Conservation (phyloP, 2,888 invertebrate species). For the Tetramorium bicarinatum region DNA sequence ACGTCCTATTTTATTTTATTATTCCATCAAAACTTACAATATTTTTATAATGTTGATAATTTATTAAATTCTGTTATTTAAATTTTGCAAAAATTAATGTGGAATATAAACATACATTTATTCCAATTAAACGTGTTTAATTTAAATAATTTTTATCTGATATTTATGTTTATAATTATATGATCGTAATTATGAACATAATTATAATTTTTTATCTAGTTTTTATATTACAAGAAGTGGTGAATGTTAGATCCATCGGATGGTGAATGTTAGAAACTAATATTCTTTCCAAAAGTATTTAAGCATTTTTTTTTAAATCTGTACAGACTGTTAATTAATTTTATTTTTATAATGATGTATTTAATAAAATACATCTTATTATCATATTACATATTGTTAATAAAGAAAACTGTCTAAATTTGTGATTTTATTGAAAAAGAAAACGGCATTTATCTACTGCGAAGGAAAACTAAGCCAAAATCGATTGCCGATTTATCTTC, state of each 20-base stretch:
- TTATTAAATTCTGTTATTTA: neutral
- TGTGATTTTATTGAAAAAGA: no score
- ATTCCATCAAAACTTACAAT: neutral
- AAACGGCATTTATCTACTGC: neutral
- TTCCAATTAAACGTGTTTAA: neutral
- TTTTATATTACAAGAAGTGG: neutral
- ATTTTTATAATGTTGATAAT: neutral
- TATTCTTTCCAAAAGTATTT: neutral
- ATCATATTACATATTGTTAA: no score
- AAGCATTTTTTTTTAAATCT: neutral
- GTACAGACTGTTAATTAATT: neutral
- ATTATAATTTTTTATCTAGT: no score
- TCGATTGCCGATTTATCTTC: no score
- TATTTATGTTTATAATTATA: no score
- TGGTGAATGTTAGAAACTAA: neutral
- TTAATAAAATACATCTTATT: no score
- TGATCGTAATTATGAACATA: no score
- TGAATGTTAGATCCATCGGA: no score
- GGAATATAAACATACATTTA: neutral
- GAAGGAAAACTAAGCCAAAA: neutral
- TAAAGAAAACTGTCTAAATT: no score
- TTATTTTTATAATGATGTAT: neutral
- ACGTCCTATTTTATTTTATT: neutral
- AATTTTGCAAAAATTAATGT: neutral
- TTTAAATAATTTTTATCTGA: neutral